Percentiles rank a stretch among this genome's conserved stretches.
These are phyloP conservation scores for Vireo griseus DNA, from an alignment of 2,797 vertebrate species.

Conservation along the genomic window DNA sequence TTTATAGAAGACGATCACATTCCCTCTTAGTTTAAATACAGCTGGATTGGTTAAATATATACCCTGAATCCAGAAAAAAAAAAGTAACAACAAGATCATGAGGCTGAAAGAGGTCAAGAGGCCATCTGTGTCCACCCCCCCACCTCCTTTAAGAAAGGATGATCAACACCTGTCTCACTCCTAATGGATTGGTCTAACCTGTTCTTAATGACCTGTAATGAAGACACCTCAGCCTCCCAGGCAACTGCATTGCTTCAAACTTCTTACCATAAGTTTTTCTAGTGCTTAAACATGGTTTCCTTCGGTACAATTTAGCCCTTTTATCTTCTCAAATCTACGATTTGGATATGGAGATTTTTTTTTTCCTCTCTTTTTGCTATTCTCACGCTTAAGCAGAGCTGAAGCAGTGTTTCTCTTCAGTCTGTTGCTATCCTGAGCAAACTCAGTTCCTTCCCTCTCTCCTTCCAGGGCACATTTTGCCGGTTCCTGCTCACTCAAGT, in stretches of 20 bases:
- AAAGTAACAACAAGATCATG: not conserved
- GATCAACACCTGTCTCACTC: slow-evolving; percentile 1
- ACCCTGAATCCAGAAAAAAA: not conserved
- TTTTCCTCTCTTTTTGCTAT: not conserved
- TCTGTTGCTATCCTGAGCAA: not conserved
- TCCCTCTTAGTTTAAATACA: not conserved
- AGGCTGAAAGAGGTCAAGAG: slow-evolving; percentile 41
- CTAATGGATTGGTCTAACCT: slow-evolving; percentile 37
- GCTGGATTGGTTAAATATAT: not conserved
- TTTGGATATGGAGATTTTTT: not conserved
- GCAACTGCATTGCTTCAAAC: not conserved
- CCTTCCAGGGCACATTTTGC: not conserved
- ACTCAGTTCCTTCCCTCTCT: not conserved
- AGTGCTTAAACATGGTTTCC: not conserved
- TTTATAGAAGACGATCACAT: not conserved
- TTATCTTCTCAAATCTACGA: not conserved
- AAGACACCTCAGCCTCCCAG: not conserved
- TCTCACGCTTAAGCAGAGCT: not conserved
- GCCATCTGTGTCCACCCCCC: not conserved
- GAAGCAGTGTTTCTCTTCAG: not conserved
- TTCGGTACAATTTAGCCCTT: not conserved
- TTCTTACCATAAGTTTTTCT: not conserved
- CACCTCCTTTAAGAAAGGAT: slow-evolving; percentile 6
- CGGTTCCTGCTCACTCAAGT: accelerated
- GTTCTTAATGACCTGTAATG: slow-evolving; percentile 17